These are phyloP conservation scores for Gibbula magus DNA, from an alignment of 2,888 invertebrate species.

Conservation along the genomic window DNA sequence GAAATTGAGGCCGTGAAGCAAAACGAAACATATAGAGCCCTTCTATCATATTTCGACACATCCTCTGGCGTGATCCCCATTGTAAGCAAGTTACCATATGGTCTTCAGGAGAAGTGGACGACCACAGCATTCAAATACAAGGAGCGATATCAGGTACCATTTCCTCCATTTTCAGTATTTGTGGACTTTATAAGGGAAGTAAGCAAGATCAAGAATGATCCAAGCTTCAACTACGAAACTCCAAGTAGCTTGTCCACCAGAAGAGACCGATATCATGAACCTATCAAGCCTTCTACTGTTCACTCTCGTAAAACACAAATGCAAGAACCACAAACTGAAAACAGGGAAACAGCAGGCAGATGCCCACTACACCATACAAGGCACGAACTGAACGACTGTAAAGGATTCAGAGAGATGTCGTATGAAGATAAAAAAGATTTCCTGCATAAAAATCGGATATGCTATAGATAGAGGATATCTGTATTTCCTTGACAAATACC, in stretches of 20 bases:
- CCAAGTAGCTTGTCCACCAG: neutral
- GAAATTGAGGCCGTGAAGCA: slow-evolving; percentile 40
- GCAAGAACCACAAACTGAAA: neutral
- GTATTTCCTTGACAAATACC: too few relatives aligned
- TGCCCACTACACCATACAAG: neutral
- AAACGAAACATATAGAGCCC: slow-evolving; percentile 28
- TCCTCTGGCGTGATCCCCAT: slow-evolving; percentile 43
- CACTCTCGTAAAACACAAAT: too few relatives aligned
- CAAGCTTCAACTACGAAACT: neutral
- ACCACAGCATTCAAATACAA: slow-evolving; percentile 39
- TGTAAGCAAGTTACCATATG: slow-evolving; percentile 43
- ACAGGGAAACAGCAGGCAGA: neutral
- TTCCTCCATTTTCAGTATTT: slow-evolving; percentile 44
- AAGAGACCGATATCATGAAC: too few relatives aligned
- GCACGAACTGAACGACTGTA: slow-evolving; percentile 31
- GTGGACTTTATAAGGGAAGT: slow-evolving; percentile 35
- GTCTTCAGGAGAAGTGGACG: slow-evolving; percentile 46
- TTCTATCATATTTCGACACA: slow-evolving; percentile 41
- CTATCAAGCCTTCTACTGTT: too few relatives aligned
- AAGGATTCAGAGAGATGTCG: slow-evolving; percentile 31
- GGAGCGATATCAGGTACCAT: slow-evolving; percentile 29
- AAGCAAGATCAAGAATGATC: neutral
- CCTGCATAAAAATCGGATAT: neutral
- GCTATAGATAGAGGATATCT: slow-evolving; percentile 32
- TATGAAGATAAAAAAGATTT: neutral